Evolutionary conservation across 2,113 vertebrate genomes (phyloP).

Genomic region (Ailuropoda melanoleuca): DNA sequence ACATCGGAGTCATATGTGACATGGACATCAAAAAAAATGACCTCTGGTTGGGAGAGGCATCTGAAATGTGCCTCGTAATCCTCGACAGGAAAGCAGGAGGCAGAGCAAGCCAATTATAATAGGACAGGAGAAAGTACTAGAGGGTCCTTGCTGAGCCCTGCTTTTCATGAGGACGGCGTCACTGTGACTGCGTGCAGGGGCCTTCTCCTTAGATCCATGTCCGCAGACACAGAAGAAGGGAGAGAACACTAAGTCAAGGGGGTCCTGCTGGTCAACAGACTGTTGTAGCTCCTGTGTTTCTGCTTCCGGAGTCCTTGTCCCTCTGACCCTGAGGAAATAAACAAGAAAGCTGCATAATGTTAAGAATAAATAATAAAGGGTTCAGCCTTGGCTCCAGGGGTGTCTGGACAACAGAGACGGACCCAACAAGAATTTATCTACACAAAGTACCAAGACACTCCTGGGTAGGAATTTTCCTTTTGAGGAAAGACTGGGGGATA

Average conservation of each 20-base stretch:
- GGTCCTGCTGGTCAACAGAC: not conserved
- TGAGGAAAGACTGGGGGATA: not conserved
- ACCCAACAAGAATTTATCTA: not conserved
- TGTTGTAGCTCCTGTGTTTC: not conserved
- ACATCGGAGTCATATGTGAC: not conserved
- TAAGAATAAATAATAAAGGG: constrained; percentile 22
- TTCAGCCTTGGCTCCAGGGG: not conserved
- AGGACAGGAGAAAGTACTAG: too few relatives aligned
- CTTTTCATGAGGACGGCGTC: not conserved
- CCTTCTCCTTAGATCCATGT: not conserved
- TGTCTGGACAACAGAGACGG: not conserved
- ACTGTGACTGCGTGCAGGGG: fast-evolving
- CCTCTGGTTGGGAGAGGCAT: not conserved
- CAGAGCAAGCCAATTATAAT: not conserved
- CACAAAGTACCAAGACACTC: not conserved
- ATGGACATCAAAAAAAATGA: not conserved
- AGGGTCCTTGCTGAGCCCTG: fast-evolving
- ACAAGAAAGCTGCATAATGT: not conserved
- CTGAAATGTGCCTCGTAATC: not conserved
- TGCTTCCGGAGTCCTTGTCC: not conserved
- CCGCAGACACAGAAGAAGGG: not conserved
- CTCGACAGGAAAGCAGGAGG: not conserved
- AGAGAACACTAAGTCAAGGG: not conserved
- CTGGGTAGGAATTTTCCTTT: not conserved
- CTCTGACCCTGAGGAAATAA: not conserved